A percentile compares a stretch with the other conserved stretches of the same genome.
phyloP scores from a whole-genome alignment of 2,888 invertebrate genomes.

The Synanthedon myopaeformis region DNA sequence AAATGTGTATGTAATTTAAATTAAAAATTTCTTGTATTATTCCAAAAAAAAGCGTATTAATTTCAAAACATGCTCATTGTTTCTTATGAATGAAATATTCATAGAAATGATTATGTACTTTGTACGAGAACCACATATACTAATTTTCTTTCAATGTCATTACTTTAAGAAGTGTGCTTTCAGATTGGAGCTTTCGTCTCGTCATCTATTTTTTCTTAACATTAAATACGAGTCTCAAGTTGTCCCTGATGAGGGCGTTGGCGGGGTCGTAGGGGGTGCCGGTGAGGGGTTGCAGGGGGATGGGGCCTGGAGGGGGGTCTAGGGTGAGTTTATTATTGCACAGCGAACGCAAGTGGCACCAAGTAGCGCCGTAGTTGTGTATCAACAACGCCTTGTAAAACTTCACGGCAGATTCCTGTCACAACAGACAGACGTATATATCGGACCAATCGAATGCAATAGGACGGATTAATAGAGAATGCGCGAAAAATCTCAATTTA shows the following conservation, averaged over 20 bases:
- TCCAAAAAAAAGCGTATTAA: too few relatives aligned
- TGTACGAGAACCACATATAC: too few relatives aligned
- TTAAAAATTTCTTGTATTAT: too few relatives aligned
- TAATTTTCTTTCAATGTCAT: too few relatives aligned
- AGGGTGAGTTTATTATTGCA: conserved; percentile 28
- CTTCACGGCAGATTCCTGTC: conserved; percentile 35
- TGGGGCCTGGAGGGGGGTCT: conserved; percentile 17
- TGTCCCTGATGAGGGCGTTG: conserved; percentile 27
- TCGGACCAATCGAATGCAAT: not conserved
- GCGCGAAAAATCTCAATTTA: too few relatives aligned
- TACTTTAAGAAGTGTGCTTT: too few relatives aligned
- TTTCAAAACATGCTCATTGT: too few relatives aligned
- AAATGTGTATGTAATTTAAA: too few relatives aligned
- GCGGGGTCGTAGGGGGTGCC: conserved; percentile 37
- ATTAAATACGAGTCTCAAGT: conserved; percentile 40
- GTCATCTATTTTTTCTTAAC: conserved; percentile 4
- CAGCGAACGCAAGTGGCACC: conserved; percentile 36
- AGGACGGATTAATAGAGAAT: not conserved
- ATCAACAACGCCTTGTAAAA: conserved; percentile 62
- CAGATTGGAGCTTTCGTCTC: too few relatives aligned
- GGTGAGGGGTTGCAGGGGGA: conserved; percentile 21
- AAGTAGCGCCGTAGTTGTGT: conserved; percentile 53
- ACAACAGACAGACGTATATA: too few relatives aligned
- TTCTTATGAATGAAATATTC: too few relatives aligned
- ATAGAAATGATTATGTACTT: too few relatives aligned